Evolutionary conservation across 2,797 vertebrate genomes (phyloP).

Genomic region (Chelon labrosus): DNA sequence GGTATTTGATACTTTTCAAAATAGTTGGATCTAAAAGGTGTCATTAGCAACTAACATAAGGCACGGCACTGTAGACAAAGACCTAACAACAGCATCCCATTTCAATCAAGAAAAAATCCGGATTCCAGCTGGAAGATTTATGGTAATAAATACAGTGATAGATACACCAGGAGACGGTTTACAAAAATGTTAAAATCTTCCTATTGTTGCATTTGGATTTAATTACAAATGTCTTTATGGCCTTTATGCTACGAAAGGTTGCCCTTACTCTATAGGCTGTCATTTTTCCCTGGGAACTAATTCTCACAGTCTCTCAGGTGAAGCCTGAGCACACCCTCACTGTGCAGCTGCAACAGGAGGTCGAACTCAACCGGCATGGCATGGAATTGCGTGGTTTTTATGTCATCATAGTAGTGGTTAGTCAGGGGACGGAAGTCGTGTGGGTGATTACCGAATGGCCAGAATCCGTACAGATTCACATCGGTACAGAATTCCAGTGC

Average conservation of each 20-base stretch:
- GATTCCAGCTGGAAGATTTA: slow-evolving; percentile 43
- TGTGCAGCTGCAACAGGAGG: slow-evolving; percentile 89
- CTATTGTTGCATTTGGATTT: too few species aligned
- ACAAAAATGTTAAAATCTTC: slow-evolving; percentile 6
- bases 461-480: slow-evolving; percentile 94
- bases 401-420: slow-evolving; percentile 95
- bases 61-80: slow-evolving; percentile 35
- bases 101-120: slow-evolving; percentile 26
- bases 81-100: slow-evolving; percentile 13
- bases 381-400: slow-evolving; percentile 85
- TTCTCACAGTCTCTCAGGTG: slow-evolving; percentile 87
- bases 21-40: slow-evolving; percentile 26
- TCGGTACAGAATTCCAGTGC: slow-evolving; percentile 91
- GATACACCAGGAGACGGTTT: slow-evolving; percentile 2
- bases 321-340: slow-evolving; percentile 88
- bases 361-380: slow-evolving; percentile 93
- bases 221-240: too few species aligned
- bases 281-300: neutral
- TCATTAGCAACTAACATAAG: slow-evolving; percentile 32
- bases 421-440: slow-evolving; percentile 79
- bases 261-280: too few species aligned
- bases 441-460: slow-evolving; percentile 90
- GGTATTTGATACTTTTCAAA: slow-evolving; percentile 45
- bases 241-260: too few species aligned
- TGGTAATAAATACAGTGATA: slow-evolving; percentile 57